Evolutionary conservation across 2,888 invertebrate species (phyloP), one percentile per base, ranked within the genome.

Genomic region (Dryobota labecula): DNA sequence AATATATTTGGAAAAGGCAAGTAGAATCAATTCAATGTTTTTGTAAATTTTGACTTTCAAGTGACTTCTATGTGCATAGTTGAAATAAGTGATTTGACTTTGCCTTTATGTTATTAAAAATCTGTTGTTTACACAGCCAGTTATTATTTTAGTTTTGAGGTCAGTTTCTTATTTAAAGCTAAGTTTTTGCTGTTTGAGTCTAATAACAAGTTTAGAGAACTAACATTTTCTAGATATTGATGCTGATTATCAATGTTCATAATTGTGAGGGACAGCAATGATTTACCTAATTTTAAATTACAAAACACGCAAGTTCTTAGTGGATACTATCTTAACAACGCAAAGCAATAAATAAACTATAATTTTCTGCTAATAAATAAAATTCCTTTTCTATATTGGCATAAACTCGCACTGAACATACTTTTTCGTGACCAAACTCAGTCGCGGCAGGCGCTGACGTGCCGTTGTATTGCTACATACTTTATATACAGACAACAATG

Each of bases 391-490:
- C 47, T 24, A 20, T 27, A n/a, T 0, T 15, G 20, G 1, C 41
- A 33, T 33, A 6, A 54, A 33, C n/a, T 33, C 2, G 18, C 41
- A 30, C 15, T 61, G 30, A 30, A 36, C 20, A 30, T 27, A 13
- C 15, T 38, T 41, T 70, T 78, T 38, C 75, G 61, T 54, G 67
- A 54, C 36, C 53, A 27, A 45, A 62, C 8, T 11, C 30, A n/a
- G n/a, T n/a, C 54, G 36, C 13, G 38, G 15, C 24, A 38, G 43
- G 24, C 18, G 15, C 24, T 30, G 43, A 20, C 18, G 9, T 45
- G 36, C 36, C 49, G 24, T 76, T 68, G 47, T 69, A 62, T 77
- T 61, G 61, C 30, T 49, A 54, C 77, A 60, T 77, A 74, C 74
- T 80, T 80, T 58, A 79, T 71, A 56, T 27, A 56, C 15, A 60